A percentile compares a stretch with the other conserved stretches of the same genome.
Evolutionary conservation across 2,888 invertebrate species (phyloP).

Genomic region (Mythimna pallens): DNA sequence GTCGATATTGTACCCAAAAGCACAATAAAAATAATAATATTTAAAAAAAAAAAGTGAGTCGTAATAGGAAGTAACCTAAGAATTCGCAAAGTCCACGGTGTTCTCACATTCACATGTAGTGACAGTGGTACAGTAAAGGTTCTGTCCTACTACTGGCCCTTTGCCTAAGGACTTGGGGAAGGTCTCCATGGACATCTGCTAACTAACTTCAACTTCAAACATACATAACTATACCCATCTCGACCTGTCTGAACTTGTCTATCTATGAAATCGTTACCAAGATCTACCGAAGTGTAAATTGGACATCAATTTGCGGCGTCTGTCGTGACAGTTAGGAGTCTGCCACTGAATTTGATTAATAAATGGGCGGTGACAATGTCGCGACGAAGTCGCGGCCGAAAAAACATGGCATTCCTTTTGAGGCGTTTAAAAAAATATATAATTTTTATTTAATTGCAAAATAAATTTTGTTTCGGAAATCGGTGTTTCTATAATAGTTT

Average conservation of each 20-base stretch:
- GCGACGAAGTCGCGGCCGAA: not conserved
- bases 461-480: too few species aligned
- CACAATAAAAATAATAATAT: too few species aligned
- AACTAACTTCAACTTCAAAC: not conserved
- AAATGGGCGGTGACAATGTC: not conserved
- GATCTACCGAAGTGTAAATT: slow-evolving; percentile 27
- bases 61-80: too few species aligned
- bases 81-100: too few species aligned
- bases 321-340: slow-evolving; percentile 10
- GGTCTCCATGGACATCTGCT: not conserved
- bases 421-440: not conserved
- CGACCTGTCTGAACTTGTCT: not conserved
- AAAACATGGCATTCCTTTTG: not conserved
- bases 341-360: slow-evolving; percentile 35
- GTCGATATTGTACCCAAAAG: too few species aligned
- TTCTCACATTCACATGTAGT: too few species aligned
- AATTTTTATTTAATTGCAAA: too few species aligned
- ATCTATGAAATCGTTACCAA: not conserved
- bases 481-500: too few species aligned
- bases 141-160: too few species aligned
- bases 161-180: too few species aligned
- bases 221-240: not conserved
- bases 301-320: slow-evolving; percentile 15
- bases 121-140: too few species aligned
- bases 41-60: too few species aligned